Conservation (phyloP, 2,888 invertebrate species). For the Thereva nobilitata region DNA sequence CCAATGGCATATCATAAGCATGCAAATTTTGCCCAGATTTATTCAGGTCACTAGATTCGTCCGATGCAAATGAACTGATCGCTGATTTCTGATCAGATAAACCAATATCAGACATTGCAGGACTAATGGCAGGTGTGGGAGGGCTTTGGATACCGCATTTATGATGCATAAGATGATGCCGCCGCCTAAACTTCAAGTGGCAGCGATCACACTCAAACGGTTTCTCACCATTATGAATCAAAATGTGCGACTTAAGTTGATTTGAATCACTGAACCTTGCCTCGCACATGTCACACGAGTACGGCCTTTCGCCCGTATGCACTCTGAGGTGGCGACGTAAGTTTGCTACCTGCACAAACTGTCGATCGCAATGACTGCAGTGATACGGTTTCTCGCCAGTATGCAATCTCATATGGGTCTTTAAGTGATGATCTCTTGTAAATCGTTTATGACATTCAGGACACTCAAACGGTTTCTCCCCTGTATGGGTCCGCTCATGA, state of each 20-base stretch:
- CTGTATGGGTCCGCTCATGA: constrained; percentile 92
- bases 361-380: constrained; percentile 88
- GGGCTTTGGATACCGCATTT: constrained; percentile 68
- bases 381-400: constrained; percentile 93
- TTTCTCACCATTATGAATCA: constrained; percentile 89
- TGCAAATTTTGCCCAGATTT: constrained; percentile 35
- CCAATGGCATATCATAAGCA: constrained; percentile 57
- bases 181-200: constrained; percentile 76
- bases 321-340: constrained; percentile 85
- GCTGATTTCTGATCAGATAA: constrained; percentile 53
- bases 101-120: constrained; percentile 44
- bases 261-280: constrained; percentile 90
- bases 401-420: constrained; percentile 90
- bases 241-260: constrained; percentile 85
- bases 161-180: constrained; percentile 84
- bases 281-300: constrained; percentile 82
- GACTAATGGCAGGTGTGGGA: constrained; percentile 52
- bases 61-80: constrained; percentile 53
- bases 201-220: constrained; percentile 83
- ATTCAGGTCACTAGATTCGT: constrained; percentile 48
- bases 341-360: constrained; percentile 93
- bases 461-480: constrained; percentile 93
- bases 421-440: constrained; percentile 89
- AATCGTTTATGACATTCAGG: constrained; percentile 90
- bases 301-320: constrained; percentile 90